Evolutionary conservation across 2,888 invertebrate genomes (phyloP).

Genomic region (Xanthia icteritia): DNA sequence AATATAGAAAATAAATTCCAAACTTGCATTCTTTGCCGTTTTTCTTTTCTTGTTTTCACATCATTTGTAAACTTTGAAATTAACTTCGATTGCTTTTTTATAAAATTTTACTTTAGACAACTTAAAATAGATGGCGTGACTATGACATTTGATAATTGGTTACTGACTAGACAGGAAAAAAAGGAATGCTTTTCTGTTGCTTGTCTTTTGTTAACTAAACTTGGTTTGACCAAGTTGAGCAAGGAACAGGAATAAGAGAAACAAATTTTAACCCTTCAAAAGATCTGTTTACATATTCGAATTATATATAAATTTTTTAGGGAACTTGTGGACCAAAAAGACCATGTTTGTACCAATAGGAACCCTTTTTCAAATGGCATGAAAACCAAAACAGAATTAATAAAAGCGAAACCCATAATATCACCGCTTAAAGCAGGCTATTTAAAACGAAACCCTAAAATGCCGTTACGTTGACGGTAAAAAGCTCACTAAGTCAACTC

Average conservation of each 20-base stretch:
- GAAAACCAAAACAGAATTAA: constrained; percentile 35
- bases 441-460: constrained; percentile 67
- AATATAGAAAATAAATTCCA: constrained; percentile 23
- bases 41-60: constrained; percentile 34
- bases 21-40: constrained; percentile 24
- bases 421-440: constrained; percentile 69
- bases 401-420: constrained; percentile 66
- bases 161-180: constrained; percentile 3
- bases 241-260: not conserved
- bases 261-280: not conserved
- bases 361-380: constrained; percentile 31
- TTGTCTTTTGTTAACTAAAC: constrained; percentile 3
- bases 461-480: constrained; percentile 66
- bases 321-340: not conserved
- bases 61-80: constrained; percentile 40
- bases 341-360: not conserved
- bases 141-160: constrained; percentile 21
- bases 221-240: not conserved
- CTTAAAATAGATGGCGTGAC: constrained; percentile 18
- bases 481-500: constrained; percentile 71
- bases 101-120: constrained; percentile 3
- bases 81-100: constrained; percentile 45
- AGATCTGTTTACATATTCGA: not conserved
- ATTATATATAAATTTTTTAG: constrained; percentile 3
- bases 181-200: not conserved